A percentile compares a stretch with the other conserved stretches of the same genome.
Conservation (phyloP, 1,140 invertebrate genomes). For the Leptinotarsa texana region DNA sequence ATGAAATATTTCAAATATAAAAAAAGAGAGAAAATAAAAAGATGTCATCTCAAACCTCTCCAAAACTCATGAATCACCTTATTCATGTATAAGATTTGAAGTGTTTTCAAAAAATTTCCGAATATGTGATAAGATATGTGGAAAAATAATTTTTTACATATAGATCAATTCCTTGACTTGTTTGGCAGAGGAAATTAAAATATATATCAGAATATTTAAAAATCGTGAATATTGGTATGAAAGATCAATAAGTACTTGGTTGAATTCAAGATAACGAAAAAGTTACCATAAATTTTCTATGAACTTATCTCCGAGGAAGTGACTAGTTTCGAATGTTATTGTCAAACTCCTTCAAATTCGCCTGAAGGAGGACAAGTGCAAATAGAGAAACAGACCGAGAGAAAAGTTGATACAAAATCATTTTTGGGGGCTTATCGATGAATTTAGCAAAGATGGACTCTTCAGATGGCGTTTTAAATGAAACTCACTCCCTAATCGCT, state of each 20-base stretch:
- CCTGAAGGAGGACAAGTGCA: slow-evolving; percentile 17
- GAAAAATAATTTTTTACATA: too few relatives aligned
- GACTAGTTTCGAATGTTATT: slow-evolving; percentile 1
- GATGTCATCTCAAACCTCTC: not conserved
- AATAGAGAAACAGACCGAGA: not conserved
- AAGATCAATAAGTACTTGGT: too few relatives aligned
- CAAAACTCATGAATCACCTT: too few relatives aligned
- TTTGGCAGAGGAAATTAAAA: too few relatives aligned
- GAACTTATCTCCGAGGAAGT: not conserved
- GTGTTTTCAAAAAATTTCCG: too few relatives aligned
- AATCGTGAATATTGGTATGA: too few relatives aligned
- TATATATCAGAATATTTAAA: too few relatives aligned
- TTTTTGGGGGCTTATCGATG: not conserved
- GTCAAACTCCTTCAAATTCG: slow-evolving; percentile 13
- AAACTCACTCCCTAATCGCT: slow-evolving; percentile 39
- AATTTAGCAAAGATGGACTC: slow-evolving; percentile 23
- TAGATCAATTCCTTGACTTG: too few relatives aligned
- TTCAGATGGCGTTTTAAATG: slow-evolving; percentile 38
- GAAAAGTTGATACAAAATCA: not conserved
- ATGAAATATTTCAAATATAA: not conserved
- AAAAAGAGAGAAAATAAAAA: not conserved
- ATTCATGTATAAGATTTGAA: too few relatives aligned
- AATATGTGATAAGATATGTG: too few relatives aligned
- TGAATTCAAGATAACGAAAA: not conserved
- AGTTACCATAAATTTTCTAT: not conserved